These are phyloP conservation scores for Anorthoa munda DNA, from an alignment of 2,888 invertebrate genomes.

Conservation along the genomic window DNA sequence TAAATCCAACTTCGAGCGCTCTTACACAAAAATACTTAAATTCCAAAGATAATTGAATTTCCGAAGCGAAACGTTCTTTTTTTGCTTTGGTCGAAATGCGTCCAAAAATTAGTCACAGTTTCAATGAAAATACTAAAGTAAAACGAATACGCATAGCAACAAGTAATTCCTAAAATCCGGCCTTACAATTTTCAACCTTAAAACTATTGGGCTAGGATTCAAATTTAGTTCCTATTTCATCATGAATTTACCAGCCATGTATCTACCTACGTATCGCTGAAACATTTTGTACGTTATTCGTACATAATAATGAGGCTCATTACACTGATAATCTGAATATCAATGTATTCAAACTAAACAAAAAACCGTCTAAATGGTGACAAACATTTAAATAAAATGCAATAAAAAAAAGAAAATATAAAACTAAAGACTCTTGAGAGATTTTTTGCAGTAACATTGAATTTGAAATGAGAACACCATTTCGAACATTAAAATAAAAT, in stretches of 20 bases:
- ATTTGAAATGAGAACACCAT: constrained; percentile 28
- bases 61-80: constrained; percentile 54
- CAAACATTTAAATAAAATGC: constrained; percentile 21
- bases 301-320: constrained; percentile 56
- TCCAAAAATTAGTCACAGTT: constrained; percentile 60
- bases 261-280: constrained; percentile 33
- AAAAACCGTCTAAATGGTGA: constrained; percentile 8
- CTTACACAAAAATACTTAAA: constrained; percentile 11
- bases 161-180: constrained; percentile 29
- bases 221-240: constrained; percentile 22
- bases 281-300: constrained; percentile 53
- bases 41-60: constrained; percentile 50
- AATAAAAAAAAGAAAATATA: background rate
- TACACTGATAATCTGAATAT: constrained; percentile 41
- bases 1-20: background rate
- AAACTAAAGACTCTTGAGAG: background rate
- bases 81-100: constrained; percentile 39
- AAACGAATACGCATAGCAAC: constrained; percentile 65
- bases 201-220: background rate
- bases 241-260: constrained; percentile 16
- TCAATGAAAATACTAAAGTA: constrained; percentile 51
- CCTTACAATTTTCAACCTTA: constrained; percentile 39
- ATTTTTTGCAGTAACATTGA: constrained; percentile 8
- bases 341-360: constrained; percentile 23
- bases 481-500: background rate